phyloP scores from a whole-genome alignment of 1,140 invertebrate genomes.

The Papilio polyxenes region DNA sequence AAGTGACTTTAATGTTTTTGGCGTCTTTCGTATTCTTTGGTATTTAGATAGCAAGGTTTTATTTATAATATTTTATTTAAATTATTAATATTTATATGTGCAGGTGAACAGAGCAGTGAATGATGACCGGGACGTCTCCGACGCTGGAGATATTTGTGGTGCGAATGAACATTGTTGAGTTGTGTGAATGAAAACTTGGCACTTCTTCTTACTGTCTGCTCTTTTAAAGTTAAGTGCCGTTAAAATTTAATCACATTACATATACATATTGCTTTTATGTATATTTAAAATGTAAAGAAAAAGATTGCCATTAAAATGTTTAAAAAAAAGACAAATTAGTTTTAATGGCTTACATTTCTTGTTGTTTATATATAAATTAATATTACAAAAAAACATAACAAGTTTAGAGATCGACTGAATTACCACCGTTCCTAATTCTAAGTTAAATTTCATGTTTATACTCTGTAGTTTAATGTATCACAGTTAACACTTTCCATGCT shows the following conservation, averaged over 20 bases:
- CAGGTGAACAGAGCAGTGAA: constrained; percentile 70
- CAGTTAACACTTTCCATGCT: neutral
- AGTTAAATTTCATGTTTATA: neutral
- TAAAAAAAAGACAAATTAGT: neutral
- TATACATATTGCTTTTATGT: neutral
- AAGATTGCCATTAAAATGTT: neutral
- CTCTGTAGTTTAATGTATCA: neutral
- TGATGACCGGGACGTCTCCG: constrained; percentile 61
- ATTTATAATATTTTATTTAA: neutral
- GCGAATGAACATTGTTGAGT: constrained; percentile 42
- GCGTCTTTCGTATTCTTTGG: too few species aligned
- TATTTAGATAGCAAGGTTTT: neutral
- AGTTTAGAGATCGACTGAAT: neutral
- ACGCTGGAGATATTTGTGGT: constrained; percentile 67
- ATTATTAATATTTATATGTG: neutral
- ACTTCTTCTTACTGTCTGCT: constrained; percentile 33
- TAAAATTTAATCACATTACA: neutral
- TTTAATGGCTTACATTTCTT: neutral
- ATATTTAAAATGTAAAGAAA: neutral
- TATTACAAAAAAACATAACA: neutral
- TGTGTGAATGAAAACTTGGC: constrained; percentile 25
- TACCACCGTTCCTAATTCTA: neutral
- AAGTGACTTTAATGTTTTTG: too few species aligned
- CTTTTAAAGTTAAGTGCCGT: constrained; percentile 29
- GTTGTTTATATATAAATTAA: too few species aligned